These are phyloP conservation scores for Corynorhinus townsendii DNA, from an alignment of 2,113 vertebrate species.

Conservation along the genomic window DNA sequence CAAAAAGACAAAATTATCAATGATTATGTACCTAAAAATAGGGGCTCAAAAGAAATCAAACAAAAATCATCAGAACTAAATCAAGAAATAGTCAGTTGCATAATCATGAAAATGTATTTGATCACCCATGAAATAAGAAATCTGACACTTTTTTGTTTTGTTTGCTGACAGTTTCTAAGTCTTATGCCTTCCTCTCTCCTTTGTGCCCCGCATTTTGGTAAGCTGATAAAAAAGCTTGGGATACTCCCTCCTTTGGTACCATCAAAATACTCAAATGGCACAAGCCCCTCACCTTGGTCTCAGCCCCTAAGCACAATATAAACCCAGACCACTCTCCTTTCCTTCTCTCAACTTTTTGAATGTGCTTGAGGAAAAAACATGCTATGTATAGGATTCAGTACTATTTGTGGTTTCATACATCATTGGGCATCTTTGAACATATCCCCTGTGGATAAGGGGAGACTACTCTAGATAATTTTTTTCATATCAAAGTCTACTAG, in stretches of 20 bases:
- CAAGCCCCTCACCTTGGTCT: neutral
- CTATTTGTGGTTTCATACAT: neutral
- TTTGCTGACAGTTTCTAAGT: neutral
- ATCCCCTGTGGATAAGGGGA: neutral
- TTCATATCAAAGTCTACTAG: neutral
- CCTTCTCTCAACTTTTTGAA: neutral
- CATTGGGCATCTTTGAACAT: neutral
- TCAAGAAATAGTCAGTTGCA: neutral
- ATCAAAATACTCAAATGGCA: neutral
- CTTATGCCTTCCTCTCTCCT: neutral
- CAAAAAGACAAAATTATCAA: neutral
- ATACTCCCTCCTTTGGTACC: neutral
- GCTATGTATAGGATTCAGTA: neutral
- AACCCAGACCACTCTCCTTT: neutral
- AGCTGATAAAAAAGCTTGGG: neutral
- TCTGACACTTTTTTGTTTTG: neutral
- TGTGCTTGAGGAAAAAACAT: neutral
- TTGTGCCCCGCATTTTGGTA: neutral
- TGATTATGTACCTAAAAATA: neutral
- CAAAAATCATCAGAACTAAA: neutral
- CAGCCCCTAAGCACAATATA: neutral
- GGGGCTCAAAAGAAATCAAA: neutral
- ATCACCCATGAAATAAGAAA: neutral
- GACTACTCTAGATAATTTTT: neutral
- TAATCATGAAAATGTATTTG: neutral